Percentiles rank a stretch among this genome's conserved stretches.
Conservation (phyloP, 2,113 vertebrate genomes). For the Takifugu flavidus region DNA sequence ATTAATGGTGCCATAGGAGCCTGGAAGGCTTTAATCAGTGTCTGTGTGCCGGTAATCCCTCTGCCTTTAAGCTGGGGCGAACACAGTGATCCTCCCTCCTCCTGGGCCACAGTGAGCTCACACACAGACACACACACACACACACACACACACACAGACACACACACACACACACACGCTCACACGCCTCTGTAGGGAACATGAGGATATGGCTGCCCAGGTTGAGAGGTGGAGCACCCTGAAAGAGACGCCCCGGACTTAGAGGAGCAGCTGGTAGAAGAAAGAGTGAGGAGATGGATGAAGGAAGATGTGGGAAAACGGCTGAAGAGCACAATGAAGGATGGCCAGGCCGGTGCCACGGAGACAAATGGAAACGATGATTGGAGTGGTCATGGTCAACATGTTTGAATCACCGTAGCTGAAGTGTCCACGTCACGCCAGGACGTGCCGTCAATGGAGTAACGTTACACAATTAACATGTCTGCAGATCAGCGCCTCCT, state of each 20-base stretch:
- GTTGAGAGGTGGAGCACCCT: conserved; percentile 57
- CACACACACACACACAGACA: conserved; percentile 19
- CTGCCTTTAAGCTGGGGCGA: conserved; percentile 71
- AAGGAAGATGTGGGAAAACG: conserved; percentile 25
- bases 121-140: conserved; percentile 27
- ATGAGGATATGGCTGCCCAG: conserved; percentile 42
- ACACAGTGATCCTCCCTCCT: conserved; percentile 65
- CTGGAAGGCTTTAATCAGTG: conserved; percentile 81
- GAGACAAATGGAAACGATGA: conserved; percentile 2
- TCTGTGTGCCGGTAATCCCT: conserved; percentile 76
- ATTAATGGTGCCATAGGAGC: conserved; percentile 80
- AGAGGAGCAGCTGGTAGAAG: conserved; percentile 62
- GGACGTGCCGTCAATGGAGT: neutral
- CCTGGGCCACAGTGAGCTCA: conserved; percentile 37
- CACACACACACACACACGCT: conserved; percentile 12
- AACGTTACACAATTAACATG: too few relatives aligned
- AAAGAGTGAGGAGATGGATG: conserved; percentile 44
- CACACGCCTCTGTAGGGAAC: conserved; percentile 26
- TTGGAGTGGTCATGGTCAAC: conserved; percentile 9
- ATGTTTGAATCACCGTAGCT: conserved; percentile 3
- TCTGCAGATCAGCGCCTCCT: too few relatives aligned
- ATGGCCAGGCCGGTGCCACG: conserved; percentile 11
- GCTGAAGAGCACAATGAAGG: conserved; percentile 27
- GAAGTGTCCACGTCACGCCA: neutral
- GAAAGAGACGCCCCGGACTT: conserved; percentile 47